Evolutionary conservation across 2,797 vertebrate species (phyloP), one percentile per base, ranked within the genome.

Genomic region (Alosa sapidissima): DNA sequence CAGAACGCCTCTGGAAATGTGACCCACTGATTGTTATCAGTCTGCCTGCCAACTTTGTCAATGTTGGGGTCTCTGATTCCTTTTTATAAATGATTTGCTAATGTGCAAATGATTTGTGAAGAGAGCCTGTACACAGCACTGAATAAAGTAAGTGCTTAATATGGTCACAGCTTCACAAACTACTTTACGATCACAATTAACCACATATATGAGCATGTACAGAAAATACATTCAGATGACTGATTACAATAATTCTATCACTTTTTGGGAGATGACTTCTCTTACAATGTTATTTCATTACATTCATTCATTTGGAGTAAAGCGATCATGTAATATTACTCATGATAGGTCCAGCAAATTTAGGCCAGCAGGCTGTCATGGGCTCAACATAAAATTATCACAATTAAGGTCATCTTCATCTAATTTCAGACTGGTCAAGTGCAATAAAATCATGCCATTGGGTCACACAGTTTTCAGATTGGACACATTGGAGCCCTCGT

Each of bases 361-460:
- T 85, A 72, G 88, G 60, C 84, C 84, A 82, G 28, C 84, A 82
- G 28, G 81, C 85, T 90, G 89, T 88, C 90, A 81, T 36, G 87
- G 91, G 88, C 88, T 87, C 86, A 88, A 85, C 91, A 82, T 86
- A 90, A 78, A 94, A 95, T 94, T 93, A 94, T 89, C 86, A 87
- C 92, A 93, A 95, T 94, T 95, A 94, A 91, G 93, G 93, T 94
- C 95, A 94, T 90, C 81, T 87, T 87, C 72, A 51, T 93, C 90
- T 89, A 86, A 82, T 87, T 90, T 83, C 28, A 86, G 78, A 75
- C 89, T 90, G 92, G 92, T 95, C 93, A 94, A 88, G 89, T 91
- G 90, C 28, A 84, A 93, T 94, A 91, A 94, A 92, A 87, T 94
- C 92, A 93, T 85, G 84, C 84, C 72, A 87, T 86, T 85, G 87